Evolutionary conservation across 2,113 vertebrate species (phyloP).

Genomic region (Saguinus midas): DNA sequence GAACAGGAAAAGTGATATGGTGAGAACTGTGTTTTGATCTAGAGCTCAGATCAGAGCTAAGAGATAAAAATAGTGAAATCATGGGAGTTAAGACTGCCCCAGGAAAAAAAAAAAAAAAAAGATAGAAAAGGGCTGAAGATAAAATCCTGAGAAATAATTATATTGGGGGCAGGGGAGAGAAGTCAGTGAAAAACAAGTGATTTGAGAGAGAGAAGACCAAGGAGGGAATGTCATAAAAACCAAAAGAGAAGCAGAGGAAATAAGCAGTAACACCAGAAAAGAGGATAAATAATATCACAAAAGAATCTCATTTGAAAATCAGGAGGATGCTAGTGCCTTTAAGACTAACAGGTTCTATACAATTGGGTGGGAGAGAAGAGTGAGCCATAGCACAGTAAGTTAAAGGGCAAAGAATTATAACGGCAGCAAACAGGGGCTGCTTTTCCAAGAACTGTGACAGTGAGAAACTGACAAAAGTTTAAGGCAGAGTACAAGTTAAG

Average conservation of each 20-base stretch:
- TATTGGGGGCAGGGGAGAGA: background rate
- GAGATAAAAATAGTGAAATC: constrained; percentile 67
- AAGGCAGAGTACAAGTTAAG: background rate
- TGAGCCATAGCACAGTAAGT: background rate
- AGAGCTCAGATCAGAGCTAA: constrained; percentile 40
- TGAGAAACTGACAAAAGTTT: background rate
- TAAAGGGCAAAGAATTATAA: background rate
- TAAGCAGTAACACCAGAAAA: background rate
- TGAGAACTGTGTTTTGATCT: constrained; percentile 22
- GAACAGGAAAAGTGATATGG: constrained; percentile 50
- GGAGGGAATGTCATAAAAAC: background rate
- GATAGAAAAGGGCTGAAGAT: constrained; percentile 46
- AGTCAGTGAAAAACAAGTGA: constrained; percentile 13
- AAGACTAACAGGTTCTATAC: background rate
- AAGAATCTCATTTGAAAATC: background rate
- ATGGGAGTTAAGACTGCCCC: background rate
- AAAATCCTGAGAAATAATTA: constrained; percentile 56
- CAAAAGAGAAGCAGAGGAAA: background rate
- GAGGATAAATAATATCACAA: background rate
- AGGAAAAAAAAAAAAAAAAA: constrained; percentile 27
- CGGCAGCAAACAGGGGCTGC: background rate
- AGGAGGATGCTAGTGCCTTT: background rate
- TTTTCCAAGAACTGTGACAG: constrained; percentile 3
- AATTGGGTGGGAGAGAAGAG: background rate
- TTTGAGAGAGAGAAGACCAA: background rate